Conservation (phyloP, 2,113 vertebrate species). For the Dicentrarchus labrax region DNA sequence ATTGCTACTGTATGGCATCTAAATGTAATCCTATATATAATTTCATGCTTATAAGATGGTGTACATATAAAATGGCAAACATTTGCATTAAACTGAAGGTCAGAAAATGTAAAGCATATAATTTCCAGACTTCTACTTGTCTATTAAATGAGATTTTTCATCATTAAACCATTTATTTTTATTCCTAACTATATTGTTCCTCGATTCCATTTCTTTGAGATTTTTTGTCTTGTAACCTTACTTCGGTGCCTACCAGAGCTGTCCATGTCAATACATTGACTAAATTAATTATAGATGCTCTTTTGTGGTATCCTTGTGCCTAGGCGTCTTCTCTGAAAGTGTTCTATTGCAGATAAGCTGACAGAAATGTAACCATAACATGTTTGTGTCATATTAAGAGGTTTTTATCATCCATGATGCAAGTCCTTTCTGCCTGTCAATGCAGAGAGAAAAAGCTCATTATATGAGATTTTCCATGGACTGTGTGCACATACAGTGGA, state of each 20-base stretch:
- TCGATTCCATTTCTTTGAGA: constrained; percentile 37
- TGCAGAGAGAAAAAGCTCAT: too few species aligned
- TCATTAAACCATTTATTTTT: constrained; percentile 20
- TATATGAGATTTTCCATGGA: too few species aligned
- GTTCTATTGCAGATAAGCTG: background rate
- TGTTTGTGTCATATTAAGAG: background rate
- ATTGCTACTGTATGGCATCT: background rate
- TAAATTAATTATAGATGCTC: constrained; percentile 68
- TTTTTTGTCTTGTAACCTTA: constrained; percentile 37
- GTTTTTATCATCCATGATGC: background rate
- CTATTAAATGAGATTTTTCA: background rate
- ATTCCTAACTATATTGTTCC: background rate
- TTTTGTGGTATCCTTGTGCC: constrained; percentile 40
- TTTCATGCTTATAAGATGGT: background rate
- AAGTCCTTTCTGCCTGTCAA: too few species aligned
- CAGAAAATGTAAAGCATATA: background rate
- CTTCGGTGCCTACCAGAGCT: constrained; percentile 28
- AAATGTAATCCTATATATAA: background rate
- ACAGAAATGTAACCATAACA: constrained; percentile 14
- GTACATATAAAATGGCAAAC: constrained; percentile 22
- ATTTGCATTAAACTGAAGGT: constrained; percentile 27
- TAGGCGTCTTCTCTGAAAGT: constrained; percentile 21
- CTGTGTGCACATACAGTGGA: too few species aligned
- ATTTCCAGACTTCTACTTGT: background rate
- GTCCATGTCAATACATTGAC: constrained; percentile 66